phyloP scores from a whole-genome alignment of 2,113 vertebrate species.

The Poecile atricapillus region DNA sequence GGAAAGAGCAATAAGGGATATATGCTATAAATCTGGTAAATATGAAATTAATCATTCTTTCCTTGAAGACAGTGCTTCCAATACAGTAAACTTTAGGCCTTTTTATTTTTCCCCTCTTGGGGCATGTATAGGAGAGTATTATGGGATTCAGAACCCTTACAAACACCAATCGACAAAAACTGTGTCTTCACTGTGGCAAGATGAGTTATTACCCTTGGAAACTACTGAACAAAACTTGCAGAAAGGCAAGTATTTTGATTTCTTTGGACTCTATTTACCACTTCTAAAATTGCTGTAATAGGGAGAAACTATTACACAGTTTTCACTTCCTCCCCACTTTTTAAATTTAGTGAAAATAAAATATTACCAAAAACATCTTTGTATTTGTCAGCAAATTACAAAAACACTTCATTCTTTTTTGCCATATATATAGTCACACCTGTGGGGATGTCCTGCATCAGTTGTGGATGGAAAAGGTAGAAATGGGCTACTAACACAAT shows the following conservation, averaged over 20 bases:
- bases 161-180: not conserved
- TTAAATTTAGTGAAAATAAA: not conserved
- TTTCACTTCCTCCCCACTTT: not conserved
- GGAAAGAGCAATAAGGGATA: slow-evolving; percentile 73
- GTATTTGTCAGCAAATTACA: not conserved
- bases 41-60: not conserved
- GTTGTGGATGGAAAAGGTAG: not conserved
- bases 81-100: not conserved
- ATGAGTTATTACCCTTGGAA: slow-evolving; percentile 45
- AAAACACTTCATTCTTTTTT: not conserved
- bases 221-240: slow-evolving; percentile 39
- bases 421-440: not conserved
- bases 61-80: not conserved
- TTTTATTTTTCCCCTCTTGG: not conserved
- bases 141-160: slow-evolving; percentile 54
- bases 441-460: not conserved
- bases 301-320: not conserved
- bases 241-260: slow-evolving; percentile 64
- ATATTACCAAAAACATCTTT: not conserved
- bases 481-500: not conserved
- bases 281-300: not conserved
- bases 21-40: slow-evolving; percentile 73
- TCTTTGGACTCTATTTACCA: not conserved
- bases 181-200: not conserved
- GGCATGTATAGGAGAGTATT: slow-evolving; percentile 68